Evolutionary conservation across 2,888 invertebrate species (phyloP), one percentile per base, ranked within the genome.

Genomic region (Acrobasis suavella): DNA sequence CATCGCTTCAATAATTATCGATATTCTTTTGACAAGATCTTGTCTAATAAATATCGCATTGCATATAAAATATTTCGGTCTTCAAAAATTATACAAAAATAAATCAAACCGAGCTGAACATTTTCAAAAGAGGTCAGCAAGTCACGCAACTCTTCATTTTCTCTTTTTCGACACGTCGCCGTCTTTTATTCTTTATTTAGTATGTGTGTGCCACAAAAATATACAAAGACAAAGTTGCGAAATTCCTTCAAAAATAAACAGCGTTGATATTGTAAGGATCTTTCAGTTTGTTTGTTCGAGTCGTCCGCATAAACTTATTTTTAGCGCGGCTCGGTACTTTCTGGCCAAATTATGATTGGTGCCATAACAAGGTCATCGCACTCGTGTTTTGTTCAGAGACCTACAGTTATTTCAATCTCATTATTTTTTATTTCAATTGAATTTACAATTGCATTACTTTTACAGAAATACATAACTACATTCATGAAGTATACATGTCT

Each of bases 271-370:
- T 17, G 46, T 42, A 42, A 56, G 42, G 9, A 56, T 9, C 16
- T 60, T 50, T 60, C 50, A 15, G 59, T 50, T 39, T 16, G 38
- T 60, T 60, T 60, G 50, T 60, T 38, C 37, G 38, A 9, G n/a
- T 38, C 16, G 17, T 60, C 9, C 39, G 17, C 51, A 16, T 10
- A 15, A 51, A 51, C 51, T 14, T 51, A 60, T 51, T 60, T 52
- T 50, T 50, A 50, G 37, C 59, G 5, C 17, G 39, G 60, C 15
- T 39, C 22, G 22, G 50, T 50, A 17, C 42, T 52, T 60, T 60
- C 52, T 51, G 51, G 15, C 39, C 60, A 60, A 60, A 51, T 60
- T 50, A 60, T 42, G 51, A 51, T 60, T 50, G 16, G 50, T 59
- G 50, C 50, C 50, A 50, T 50, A 59, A 59, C 59, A n/a, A 12